phyloP scores from a whole-genome alignment of 2,888 invertebrate genomes.

The Heteropelma amictum region DNA sequence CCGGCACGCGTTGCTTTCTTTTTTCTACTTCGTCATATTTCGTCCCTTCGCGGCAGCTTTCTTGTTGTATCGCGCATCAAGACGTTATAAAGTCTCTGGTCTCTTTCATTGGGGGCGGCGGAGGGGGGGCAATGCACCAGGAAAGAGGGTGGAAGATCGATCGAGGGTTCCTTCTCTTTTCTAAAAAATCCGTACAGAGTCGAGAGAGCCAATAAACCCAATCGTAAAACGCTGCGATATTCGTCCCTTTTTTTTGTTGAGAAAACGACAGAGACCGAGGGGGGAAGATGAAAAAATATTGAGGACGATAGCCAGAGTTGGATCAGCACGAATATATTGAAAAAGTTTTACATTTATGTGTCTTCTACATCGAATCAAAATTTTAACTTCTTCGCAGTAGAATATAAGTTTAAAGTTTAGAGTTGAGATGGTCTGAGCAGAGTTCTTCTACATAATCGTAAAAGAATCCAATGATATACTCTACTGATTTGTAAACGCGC shows the following conservation, averaged over 20 bases:
- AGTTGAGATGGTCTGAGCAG: too few species aligned
- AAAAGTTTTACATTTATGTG: too few species aligned
- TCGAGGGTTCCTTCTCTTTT: conserved; percentile 7
- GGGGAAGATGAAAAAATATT: background rate
- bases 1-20: conserved; percentile 42
- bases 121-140: too few species aligned
- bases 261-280: background rate
- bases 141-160: conserved; percentile 32
- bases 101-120: background rate
- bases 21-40: conserved; percentile 42
- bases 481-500: too few species aligned
- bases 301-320: too few species aligned
- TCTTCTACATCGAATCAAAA: too few species aligned
- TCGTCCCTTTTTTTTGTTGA: background rate
- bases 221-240: background rate
- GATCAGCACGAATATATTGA: too few species aligned
- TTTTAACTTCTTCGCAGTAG: too few species aligned
- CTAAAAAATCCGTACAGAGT: background rate
- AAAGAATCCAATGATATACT: too few species aligned
- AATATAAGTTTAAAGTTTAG: too few species aligned
- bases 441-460: too few species aligned
- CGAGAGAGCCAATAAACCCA: conserved; percentile 42
- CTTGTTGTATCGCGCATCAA: conserved; percentile 64
- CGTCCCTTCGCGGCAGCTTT: conserved; percentile 51
- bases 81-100: conserved; percentile 63